These are phyloP conservation scores for Mastacembelus armatus DNA, from an alignment of 2,797 vertebrate genomes.

Conservation along the genomic window DNA sequence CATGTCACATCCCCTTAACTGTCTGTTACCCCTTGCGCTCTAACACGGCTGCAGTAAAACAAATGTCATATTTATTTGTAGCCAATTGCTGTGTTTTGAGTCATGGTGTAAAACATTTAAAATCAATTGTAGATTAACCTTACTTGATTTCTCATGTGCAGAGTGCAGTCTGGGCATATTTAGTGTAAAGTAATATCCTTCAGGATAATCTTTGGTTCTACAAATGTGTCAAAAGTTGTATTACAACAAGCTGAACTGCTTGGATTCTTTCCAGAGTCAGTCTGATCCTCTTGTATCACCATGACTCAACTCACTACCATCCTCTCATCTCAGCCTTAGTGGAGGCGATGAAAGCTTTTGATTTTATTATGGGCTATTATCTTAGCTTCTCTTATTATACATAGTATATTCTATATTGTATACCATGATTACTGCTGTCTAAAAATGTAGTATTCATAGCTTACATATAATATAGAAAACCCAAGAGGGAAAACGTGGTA, in stretches of 20 bases:
- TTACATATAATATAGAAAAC: background rate
- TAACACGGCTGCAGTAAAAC: background rate
- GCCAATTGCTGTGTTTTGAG: background rate
- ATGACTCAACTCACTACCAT: slow-evolving; percentile 54
- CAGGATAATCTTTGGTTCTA: slow-evolving; percentile 16
- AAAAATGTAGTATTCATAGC: background rate
- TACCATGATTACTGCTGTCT: background rate
- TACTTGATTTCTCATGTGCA: background rate
- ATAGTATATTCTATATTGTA: background rate
- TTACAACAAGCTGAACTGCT: background rate
- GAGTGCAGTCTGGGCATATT: slow-evolving; percentile 7
- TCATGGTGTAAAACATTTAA: background rate
- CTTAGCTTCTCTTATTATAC: slow-evolving; percentile 11
- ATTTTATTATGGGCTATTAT: slow-evolving; percentile 36
- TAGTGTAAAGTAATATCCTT: background rate
- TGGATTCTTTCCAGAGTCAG: slow-evolving; percentile 36
- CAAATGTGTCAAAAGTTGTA: background rate
- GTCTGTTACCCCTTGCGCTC: background rate
- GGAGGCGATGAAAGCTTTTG: slow-evolving; percentile 25
- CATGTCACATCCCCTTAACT: background rate
- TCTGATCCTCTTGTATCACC: slow-evolving; percentile 20
- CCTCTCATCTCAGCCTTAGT: slow-evolving; percentile 33
- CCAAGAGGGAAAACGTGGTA: background rate
- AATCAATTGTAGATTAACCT: too few species aligned
- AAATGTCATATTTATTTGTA: background rate